Evolutionary conservation across 23 tunicate species (phyloP).

Genomic region (Pegea sp.): DNA sequence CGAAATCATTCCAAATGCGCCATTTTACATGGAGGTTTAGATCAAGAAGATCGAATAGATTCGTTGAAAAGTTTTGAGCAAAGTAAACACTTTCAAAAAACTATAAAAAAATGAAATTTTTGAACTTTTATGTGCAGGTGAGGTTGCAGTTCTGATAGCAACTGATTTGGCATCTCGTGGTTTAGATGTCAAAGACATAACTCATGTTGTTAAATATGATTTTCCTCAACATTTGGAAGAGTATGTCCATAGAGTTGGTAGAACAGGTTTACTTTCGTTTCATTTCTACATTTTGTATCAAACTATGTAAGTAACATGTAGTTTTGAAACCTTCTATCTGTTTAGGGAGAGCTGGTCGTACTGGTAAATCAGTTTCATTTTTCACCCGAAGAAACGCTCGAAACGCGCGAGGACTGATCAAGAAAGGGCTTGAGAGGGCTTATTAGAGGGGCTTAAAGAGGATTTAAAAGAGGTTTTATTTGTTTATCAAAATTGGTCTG

Average conservation of each 20-base stretch:
- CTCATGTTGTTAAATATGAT: slow-evolving; percentile 92
- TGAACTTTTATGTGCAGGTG: slow-evolving; percentile 5
- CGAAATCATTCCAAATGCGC: no score
- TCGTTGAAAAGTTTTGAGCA: no score
- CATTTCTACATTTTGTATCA: no score
- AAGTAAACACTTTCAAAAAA: no score
- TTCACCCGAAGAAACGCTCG: slow-evolving; percentile 10
- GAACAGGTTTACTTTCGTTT: slow-evolving; percentile 65
- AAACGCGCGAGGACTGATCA: slow-evolving; percentile 8
- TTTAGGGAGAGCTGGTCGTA: slow-evolving; percentile 6
- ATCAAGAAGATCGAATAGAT: slow-evolving; percentile 80
- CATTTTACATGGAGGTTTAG: slow-evolving; percentile 83
- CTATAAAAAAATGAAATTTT: neutral
- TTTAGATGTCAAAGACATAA: slow-evolving; percentile 73
- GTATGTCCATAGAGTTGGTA: slow-evolving; percentile 87
- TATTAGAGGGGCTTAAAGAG: no score
- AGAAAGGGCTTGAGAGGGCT: slow-evolving; percentile 1
- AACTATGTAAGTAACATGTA: no score
- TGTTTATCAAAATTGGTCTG: no score
- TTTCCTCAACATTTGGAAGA: slow-evolving; percentile 91
- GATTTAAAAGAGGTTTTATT: no score
- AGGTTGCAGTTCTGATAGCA: slow-evolving; percentile 41
- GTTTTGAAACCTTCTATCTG: no score
- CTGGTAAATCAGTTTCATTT: slow-evolving; percentile 9
- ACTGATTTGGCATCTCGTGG: slow-evolving; percentile 98